Evolutionary conservation across 2,888 invertebrate species (phyloP), one percentile per base, ranked within the genome.

Genomic region (Drosophila yooni): DNA sequence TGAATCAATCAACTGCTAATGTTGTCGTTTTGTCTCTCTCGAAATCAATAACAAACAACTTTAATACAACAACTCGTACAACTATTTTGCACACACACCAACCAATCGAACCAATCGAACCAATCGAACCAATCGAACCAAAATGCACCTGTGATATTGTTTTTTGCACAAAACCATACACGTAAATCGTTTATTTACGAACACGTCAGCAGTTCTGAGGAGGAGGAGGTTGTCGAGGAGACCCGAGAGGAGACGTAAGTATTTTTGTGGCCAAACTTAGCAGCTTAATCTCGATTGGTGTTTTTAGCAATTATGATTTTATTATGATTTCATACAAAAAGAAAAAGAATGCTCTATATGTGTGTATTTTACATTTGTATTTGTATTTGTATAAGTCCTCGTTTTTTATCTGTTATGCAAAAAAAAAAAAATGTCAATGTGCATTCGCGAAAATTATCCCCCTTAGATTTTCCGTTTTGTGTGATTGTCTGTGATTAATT

Each of bases 191-290:
- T 91, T 88, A 89, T 85, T 89, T 89, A 92, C 91, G 88, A 76
- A 75, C 75, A 66, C 72, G 74, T 58, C 82, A 88, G 87, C 84
- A 93, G 93, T 91, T 93, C 93, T 87, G 93, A 93, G 90, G 93
- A 93, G 91, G 93, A 93, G 92, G 93, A 93, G 91, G 92, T 92
- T 91, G 92, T 91, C 91, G 93, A 93, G 91, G 92, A 92, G 84
- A 90, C 91, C 91, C 85, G 79, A 82, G 92, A 92, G 84, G 92
- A 91, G 88, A 92, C 93, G 93, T 93, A 93, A 93, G 93, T 93
- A 90, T 79, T 80, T 82, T 79, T 87, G 83, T 82, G 63, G 66
- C 84, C 86, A 76, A 66, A 63, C 56, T 66, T 79, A 74, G 78
- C 81, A 69, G 77, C 72, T 66, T 61, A 63, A 59, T 75, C 80